Evolutionary conservation across 2,113 vertebrate species (phyloP).

Genomic region (Tylochromis polylepis): DNA sequence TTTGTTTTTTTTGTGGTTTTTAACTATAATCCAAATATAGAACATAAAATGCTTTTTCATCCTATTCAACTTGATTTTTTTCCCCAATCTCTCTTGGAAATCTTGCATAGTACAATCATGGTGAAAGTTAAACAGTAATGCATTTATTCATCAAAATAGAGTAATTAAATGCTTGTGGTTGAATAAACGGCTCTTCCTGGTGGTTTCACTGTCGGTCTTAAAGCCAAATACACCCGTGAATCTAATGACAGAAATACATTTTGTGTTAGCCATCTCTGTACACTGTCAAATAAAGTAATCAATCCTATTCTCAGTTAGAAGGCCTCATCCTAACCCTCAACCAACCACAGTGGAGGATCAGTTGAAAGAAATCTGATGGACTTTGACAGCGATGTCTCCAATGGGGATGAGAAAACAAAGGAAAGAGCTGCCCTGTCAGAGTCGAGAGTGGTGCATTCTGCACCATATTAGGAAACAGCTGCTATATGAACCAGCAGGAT

Average conservation of each 20-base stretch:
- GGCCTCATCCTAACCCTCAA: background rate
- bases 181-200: background rate
- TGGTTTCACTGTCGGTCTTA: background rate
- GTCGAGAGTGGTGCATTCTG: background rate
- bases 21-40: background rate
- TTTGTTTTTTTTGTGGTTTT: no score
- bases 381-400: background rate
- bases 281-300: background rate
- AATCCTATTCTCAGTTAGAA: background rate
- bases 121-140: background rate
- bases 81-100: background rate
- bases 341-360: background rate
- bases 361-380: background rate
- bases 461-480: background rate
- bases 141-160: background rate
- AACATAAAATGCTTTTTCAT: background rate
- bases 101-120: background rate
- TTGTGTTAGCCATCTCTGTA: background rate
- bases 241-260: background rate
- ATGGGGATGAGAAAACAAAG: constrained; percentile 1
- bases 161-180: background rate
- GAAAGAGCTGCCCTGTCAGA: background rate
- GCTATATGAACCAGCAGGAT: constrained; percentile 6
- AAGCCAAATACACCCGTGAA: background rate
- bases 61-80: background rate